A percentile compares a stretch with the other conserved stretches of the same genome.
Evolutionary conservation across 2,888 invertebrate species (phyloP).

Genomic region (Cremastinae sp.): DNA sequence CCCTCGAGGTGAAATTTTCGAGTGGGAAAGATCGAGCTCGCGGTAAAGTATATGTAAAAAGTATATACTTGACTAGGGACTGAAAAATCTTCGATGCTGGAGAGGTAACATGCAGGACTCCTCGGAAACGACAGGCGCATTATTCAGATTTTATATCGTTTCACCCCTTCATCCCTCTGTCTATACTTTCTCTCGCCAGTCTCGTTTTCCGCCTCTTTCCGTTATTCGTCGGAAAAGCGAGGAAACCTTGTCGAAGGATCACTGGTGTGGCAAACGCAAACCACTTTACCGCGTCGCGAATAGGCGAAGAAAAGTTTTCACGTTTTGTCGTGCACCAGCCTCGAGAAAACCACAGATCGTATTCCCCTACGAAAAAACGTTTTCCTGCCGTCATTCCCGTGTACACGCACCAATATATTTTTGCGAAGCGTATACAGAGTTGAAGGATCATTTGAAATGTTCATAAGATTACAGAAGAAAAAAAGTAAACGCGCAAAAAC

Average conservation of each 20-base stretch:
- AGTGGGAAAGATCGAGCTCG: conserved; percentile 50
- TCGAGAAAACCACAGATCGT: conserved; percentile 44
- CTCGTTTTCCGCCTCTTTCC: not conserved
- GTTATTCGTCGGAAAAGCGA: conserved; percentile 35
- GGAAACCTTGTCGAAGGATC: conserved; percentile 42
- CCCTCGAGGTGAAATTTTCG: conserved; percentile 36
- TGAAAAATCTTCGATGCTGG: conserved; percentile 25
- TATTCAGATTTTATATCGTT: conserved; percentile 61
- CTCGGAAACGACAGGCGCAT: conserved; percentile 52
- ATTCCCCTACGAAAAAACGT: conserved; percentile 31
- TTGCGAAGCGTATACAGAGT: conserved; percentile 10
- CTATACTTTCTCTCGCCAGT: conserved; percentile 25
- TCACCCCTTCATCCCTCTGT: conserved; percentile 19
- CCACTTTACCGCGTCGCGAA: conserved; percentile 43
- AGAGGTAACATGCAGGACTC: conserved; percentile 36
- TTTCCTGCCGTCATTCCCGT: conserved; percentile 4
- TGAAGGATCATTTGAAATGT: conserved; percentile 1
- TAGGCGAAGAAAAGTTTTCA: conserved; percentile 51
- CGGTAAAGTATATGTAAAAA: conserved; percentile 9
- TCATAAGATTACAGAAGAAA: not conserved
- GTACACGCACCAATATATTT: conserved; percentile 11
- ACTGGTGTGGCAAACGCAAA: conserved; percentile 44
- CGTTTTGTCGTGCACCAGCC: conserved; percentile 33
- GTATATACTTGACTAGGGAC: conserved; percentile 39
- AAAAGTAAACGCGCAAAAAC: no score